Conservation (phyloP, 2,888 invertebrate genomes). For the Metellina segmentata region DNA sequence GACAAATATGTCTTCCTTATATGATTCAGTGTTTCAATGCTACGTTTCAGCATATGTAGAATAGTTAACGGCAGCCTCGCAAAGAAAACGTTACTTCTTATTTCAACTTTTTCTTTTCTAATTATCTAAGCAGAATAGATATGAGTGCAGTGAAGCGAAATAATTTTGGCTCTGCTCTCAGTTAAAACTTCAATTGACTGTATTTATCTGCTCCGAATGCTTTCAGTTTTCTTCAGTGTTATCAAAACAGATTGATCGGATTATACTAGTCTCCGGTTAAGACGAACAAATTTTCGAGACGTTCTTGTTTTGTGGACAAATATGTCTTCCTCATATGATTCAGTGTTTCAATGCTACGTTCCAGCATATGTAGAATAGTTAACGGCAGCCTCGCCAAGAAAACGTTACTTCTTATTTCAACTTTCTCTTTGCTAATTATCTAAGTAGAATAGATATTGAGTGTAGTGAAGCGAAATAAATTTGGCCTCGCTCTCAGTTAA, state of each 20-base stretch:
- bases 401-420: conserved; percentile 9
- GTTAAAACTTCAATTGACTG: background rate
- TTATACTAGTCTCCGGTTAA: no score
- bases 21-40: no score
- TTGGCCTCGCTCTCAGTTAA: conserved; percentile 3
- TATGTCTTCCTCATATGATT: no score
- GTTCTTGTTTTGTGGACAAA: no score
- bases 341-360: no score
- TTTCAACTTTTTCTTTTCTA: background rate
- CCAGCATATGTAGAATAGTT: no score
- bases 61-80: no score
- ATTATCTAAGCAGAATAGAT: background rate
- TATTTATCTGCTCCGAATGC: background rate
- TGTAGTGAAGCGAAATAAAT: conserved; percentile 2
- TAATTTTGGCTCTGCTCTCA: background rate
- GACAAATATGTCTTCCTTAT: no score
- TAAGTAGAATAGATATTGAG: background rate
- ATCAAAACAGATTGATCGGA: no score
- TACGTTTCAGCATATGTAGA: no score
- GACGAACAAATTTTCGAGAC: no score
- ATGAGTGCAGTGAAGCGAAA: background rate
- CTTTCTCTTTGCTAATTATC: conserved; percentile 11
- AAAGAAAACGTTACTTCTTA: conserved; percentile 15
- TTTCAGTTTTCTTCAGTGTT: no score
- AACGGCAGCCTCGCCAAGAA: background rate